Evolutionary conservation across 2,113 vertebrate genomes (phyloP).

Genomic region (Podarcis raffonei): DNA sequence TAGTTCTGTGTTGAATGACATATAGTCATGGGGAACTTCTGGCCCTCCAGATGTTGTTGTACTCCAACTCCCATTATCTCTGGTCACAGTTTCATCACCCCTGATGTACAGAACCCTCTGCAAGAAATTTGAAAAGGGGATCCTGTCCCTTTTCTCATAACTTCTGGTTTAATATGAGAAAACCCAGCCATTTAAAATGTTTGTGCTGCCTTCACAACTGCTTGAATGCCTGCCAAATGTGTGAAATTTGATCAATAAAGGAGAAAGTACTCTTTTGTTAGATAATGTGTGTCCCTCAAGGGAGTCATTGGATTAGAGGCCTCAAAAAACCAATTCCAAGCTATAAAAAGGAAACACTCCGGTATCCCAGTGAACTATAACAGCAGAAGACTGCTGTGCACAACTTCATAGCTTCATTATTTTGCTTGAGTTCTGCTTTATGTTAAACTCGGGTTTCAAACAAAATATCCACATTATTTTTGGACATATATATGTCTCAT

Average conservation of each 20-base stretch:
- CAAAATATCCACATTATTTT: slow-evolving; percentile 44
- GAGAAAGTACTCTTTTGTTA: not conserved
- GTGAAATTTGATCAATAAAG: not conserved
- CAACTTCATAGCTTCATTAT: slow-evolving; percentile 9
- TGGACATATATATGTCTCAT: slow-evolving; percentile 43
- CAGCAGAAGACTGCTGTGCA: not conserved
- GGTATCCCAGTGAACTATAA: slow-evolving; percentile 20
- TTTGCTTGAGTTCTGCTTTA: slow-evolving; percentile 46
- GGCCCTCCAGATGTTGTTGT: too few relatives aligned
- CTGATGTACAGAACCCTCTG: too few relatives aligned
- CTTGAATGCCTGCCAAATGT: not conserved
- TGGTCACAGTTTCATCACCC: too few relatives aligned
- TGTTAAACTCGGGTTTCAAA: slow-evolving; percentile 44
- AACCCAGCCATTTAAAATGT: too few relatives aligned
- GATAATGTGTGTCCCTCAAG: not conserved
- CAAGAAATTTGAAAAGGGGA: too few relatives aligned
- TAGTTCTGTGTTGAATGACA: too few relatives aligned
- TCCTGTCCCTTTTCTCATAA: too few relatives aligned
- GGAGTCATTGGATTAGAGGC: slow-evolving; percentile 17
- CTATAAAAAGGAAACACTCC: not conserved
- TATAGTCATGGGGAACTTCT: too few relatives aligned
- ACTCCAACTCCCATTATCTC: too few relatives aligned
- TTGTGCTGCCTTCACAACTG: not conserved
- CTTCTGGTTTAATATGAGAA: too few relatives aligned
- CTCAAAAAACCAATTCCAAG: not conserved